Conservation (phyloP, 2,888 invertebrate species). For the Amblyjoppa fuscipennis region DNA sequence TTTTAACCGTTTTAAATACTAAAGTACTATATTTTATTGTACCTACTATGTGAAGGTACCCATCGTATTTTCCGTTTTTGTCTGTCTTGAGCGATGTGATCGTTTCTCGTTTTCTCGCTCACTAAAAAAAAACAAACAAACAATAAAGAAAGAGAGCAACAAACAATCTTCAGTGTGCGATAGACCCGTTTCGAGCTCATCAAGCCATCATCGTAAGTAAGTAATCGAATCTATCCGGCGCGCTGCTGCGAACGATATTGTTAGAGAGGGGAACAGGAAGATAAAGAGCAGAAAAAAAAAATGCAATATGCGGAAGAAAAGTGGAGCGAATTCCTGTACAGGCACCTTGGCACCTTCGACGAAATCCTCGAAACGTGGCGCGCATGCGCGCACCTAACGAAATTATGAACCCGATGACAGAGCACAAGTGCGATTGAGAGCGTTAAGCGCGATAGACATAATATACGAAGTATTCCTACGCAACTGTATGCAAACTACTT, state of each 20-base stretch:
- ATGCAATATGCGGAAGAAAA: slow-evolving; percentile 18
- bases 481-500: neutral
- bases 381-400: neutral
- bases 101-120: slow-evolving; percentile 40
- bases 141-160: slow-evolving; percentile 2
- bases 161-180: slow-evolving; percentile 82
- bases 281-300: neutral
- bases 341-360: slow-evolving; percentile 31
- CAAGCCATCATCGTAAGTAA: slow-evolving; percentile 82
- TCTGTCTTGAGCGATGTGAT: slow-evolving; percentile 27
- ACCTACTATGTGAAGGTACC: slow-evolving; percentile 34
- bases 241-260: slow-evolving; percentile 22
- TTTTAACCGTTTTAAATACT: slow-evolving; percentile 17
- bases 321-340: slow-evolving; percentile 23
- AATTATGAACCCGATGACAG: neutral
- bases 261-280: slow-evolving; percentile 7
- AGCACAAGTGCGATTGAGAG: neutral
- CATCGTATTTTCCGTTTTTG: slow-evolving; percentile 52
- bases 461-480: slow-evolving; percentile 16
- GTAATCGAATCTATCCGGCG: slow-evolving; percentile 58
- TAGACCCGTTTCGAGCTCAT: slow-evolving; percentile 83
- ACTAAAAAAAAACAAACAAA: slow-evolving; percentile 1
- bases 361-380: neutral
- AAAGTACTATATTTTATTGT: slow-evolving; percentile 16
- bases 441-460: slow-evolving; percentile 12